Percentiles rank a stretch among this genome's conserved stretches.
phyloP scores from a whole-genome alignment of 2,797 vertebrate species.

The Sebastes jordani region DNA sequence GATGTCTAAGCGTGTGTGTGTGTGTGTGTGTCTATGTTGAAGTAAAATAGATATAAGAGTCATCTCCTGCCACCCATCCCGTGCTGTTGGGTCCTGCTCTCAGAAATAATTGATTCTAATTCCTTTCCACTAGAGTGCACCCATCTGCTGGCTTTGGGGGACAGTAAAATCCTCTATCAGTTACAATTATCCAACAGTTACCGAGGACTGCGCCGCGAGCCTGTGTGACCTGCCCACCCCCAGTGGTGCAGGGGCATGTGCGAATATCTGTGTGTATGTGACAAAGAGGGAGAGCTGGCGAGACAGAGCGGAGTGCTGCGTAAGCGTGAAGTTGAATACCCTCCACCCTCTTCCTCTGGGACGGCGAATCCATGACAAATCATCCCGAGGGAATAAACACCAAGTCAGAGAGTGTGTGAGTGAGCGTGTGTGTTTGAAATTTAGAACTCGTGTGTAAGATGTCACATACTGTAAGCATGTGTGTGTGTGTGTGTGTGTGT shows the following conservation, averaged over 20 bases:
- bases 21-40: conserved; percentile 3
- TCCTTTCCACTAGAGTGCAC: conserved; percentile 74
- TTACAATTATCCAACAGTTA: conserved; percentile 70
- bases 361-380: conserved; percentile 62
- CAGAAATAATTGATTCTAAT: conserved; percentile 75
- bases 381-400: conserved; percentile 54
- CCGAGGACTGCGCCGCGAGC: conserved; percentile 38
- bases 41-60: conserved; percentile 31
- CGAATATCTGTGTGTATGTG: conserved; percentile 15
- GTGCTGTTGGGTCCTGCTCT: conserved; percentile 46
- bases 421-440: conserved; percentile 31
- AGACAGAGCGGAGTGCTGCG: conserved; percentile 45
- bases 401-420: conserved; percentile 29
- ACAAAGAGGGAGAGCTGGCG: conserved; percentile 10
- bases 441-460: conserved; percentile 16
- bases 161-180: conserved; percentile 71
- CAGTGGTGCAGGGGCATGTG: conserved; percentile 33
- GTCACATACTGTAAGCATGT: conserved; percentile 17
- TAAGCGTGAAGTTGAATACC: conserved; percentile 60
- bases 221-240: conserved; percentile 45
- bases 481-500: not conserved
- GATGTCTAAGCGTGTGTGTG: not conserved
- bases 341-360: conserved; percentile 43
- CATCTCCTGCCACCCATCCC: conserved; percentile 19
- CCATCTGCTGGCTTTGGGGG: conserved; percentile 72